Evolutionary conservation across 2,113 vertebrate species (phyloP), one percentile per base, ranked within the genome.

Genomic region (Tautogolabrus adspersus): DNA sequence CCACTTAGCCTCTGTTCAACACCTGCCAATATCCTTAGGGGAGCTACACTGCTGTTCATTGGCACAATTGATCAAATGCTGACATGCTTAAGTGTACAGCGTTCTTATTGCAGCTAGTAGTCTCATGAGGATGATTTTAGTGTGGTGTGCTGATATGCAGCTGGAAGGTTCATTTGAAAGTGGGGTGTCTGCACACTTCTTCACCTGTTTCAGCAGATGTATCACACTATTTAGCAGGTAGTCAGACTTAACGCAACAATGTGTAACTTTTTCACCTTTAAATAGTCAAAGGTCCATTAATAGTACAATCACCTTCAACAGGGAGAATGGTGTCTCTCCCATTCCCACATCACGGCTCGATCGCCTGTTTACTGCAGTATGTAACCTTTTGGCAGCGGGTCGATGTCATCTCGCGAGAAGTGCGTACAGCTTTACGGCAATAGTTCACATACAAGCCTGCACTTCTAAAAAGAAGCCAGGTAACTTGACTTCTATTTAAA

Each of bases 31-130:
- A 91, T 88, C 92, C 85, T 89, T 81, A 67, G 82, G 89, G 69
- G 88, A 86, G 80, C 83, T 77, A 23, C 75, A 76, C 81, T 63
- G 77, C 82, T 81, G 85, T 77, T 89, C 88, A 90, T 90, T 79
- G 92, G 77, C 88, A 87, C 81, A 59, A 90, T 86, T 90, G 88
- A 91, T 92, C 91, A 93, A 87, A 90, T 91, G 88, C 90, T 88
- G 84, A 72, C 86, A 84, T 89, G 82, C 60, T 87, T 84, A 89
- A 90, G 87, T 88, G 62, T 85, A 81, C 75, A 77, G 61, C 88
- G 87, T 88, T 89, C 74, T 81, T 82, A 85, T 89, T 73, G 59
- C 66, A 59, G 49, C 16, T 77, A 79, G 75, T 71, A 62, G 84
- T 78, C 79, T 89, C 81, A 75, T 67, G 65, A 57, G 60, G 77